These are phyloP conservation scores for Cerastis leucographa DNA, from an alignment of 2,888 invertebrate genomes.

Conservation along the genomic window DNA sequence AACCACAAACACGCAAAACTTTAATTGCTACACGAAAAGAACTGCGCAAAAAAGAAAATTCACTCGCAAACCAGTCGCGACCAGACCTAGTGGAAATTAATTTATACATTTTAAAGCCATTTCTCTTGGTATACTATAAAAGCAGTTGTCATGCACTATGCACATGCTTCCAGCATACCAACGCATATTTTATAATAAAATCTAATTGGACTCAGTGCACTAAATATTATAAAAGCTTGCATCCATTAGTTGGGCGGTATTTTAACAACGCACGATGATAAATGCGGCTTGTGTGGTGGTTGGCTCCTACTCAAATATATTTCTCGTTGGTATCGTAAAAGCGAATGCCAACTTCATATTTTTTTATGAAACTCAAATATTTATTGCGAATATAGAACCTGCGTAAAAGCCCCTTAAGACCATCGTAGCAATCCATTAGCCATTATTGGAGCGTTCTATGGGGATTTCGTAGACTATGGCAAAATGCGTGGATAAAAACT, in stretches of 20 bases:
- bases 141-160: constrained; percentile 44
- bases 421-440: constrained; percentile 43
- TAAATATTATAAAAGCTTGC: constrained; percentile 59
- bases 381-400: constrained; percentile 26
- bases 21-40: constrained; percentile 18
- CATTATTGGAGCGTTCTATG: constrained; percentile 39
- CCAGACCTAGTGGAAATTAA: constrained; percentile 19
- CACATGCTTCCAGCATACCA: constrained; percentile 31
- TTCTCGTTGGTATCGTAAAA: constrained; percentile 21
- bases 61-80: constrained; percentile 1
- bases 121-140: constrained; percentile 30
- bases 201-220: constrained; percentile 55
- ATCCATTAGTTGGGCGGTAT: constrained; percentile 68
- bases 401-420: constrained; percentile 15
- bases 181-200: constrained; percentile 62
- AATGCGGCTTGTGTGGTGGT: constrained; percentile 30
- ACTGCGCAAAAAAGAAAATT: constrained; percentile 13
- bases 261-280: constrained; percentile 66
- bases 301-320: constrained; percentile 31
- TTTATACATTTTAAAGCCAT: constrained; percentile 42
- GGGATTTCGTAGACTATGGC: constrained; percentile 15
- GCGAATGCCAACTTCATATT: constrained; percentile 16
- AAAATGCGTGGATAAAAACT: constrained; percentile 11
- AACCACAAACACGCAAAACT: constrained; percentile 1
- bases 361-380: constrained; percentile 30